A percentile compares a stretch with the other conserved stretches of the same genome.
phyloP scores from a whole-genome alignment of 2,797 vertebrate species.

The Masticophis lateralis region DNA sequence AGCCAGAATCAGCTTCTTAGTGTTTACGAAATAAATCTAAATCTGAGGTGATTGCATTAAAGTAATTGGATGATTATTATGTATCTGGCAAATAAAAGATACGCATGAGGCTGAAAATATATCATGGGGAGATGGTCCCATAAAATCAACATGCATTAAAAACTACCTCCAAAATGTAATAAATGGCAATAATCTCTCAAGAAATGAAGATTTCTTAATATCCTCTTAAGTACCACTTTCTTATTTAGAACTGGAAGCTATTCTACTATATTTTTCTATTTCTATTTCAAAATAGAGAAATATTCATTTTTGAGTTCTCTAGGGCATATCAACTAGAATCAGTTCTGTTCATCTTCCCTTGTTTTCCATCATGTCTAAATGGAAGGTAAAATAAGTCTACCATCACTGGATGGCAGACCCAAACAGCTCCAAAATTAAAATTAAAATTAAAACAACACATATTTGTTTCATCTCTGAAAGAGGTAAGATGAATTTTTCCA shows the following conservation, averaged over 20 bases:
- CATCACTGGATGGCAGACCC: neutral
- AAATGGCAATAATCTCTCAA: neutral
- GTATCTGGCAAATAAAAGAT: neutral
- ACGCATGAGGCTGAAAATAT: neutral
- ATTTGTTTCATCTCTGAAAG: neutral
- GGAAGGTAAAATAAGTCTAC: neutral
- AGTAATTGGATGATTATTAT: neutral
- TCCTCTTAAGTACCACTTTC: neutral
- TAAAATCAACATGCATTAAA: neutral
- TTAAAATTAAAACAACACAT: neutral
- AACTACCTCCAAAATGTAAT: neutral
- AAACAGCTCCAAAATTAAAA: neutral
- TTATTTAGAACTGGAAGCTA: neutral
- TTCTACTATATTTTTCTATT: neutral
- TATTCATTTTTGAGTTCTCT: too few relatives aligned
- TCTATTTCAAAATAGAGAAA: neutral
- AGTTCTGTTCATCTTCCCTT: neutral
- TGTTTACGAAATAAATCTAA: slow-evolving; percentile 18
- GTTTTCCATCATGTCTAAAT: neutral
- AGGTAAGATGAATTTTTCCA: neutral
- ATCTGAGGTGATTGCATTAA: slow-evolving; percentile 4
- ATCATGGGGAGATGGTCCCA: neutral
- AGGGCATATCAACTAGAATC: neutral
- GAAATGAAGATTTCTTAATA: neutral
- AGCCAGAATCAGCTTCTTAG: neutral